Evolutionary conservation across 1,140 invertebrate species (phyloP).

Genomic region (Harlomillsia oculata): DNA sequence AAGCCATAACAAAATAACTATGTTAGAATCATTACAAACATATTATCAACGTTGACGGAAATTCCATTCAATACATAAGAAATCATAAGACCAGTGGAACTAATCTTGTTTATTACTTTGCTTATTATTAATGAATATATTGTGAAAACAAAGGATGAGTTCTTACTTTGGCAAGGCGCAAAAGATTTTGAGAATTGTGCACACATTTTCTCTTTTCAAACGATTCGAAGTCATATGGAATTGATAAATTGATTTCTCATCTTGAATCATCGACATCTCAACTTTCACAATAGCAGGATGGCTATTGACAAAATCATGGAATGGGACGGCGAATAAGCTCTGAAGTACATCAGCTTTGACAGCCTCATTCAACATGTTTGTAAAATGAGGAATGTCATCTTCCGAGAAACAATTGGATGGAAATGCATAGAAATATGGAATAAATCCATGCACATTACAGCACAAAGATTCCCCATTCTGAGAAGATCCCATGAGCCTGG

Average conservation of each 20-base stretch:
- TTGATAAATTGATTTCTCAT: too few species aligned
- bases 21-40: background rate
- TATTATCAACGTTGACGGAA: too few species aligned
- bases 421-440: constrained; percentile 28
- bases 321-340: background rate
- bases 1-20: background rate
- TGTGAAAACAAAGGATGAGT: too few species aligned
- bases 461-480: background rate
- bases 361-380: constrained; percentile 1
- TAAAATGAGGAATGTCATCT: background rate
- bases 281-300: background rate
- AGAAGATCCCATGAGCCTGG: background rate
- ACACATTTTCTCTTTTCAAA: too few species aligned
- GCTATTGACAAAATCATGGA: background rate
- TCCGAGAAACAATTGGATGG: constrained; percentile 11
- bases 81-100: background rate
- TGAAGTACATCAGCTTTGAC: constrained; percentile 4
- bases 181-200: constrained; percentile 14
- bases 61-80: too few species aligned
- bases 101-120: background rate
- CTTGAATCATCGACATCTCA: background rate
- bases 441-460: constrained; percentile 20
- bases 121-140: background rate
- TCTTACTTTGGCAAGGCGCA: constrained; percentile 20
- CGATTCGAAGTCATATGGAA: too few species aligned